A percentile compares a stretch with the other conserved stretches of the same genome.
Evolutionary conservation across 2,888 invertebrate species (phyloP).

Genomic region (Lypha dubia): DNA sequence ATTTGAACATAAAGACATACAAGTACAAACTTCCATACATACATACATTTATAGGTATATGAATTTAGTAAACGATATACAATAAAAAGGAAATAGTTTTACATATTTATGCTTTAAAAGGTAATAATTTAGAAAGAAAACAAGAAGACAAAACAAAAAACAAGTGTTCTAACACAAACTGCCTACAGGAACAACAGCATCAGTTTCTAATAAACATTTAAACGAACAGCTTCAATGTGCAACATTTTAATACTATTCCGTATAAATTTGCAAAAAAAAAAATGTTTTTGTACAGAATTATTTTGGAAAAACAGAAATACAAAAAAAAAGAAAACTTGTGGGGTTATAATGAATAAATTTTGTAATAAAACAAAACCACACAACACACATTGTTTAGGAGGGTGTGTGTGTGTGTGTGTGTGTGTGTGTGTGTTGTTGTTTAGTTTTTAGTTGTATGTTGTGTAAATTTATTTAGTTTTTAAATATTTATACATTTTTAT

Average conservation of each 20-base stretch:
- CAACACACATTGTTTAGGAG: neutral
- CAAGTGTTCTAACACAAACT: neutral
- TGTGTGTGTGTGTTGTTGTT: neutral
- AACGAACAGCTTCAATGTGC: neutral
- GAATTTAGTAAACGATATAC: neutral
- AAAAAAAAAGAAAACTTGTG: neutral
- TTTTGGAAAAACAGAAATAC: neutral
- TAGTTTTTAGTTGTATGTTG: neutral
- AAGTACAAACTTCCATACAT: no score
- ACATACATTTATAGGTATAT: neutral
- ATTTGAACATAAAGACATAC: no score
- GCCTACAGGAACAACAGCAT: neutral
- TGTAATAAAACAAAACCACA: constrained; percentile 29
- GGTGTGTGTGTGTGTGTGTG: no score
- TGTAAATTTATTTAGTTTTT: neutral
- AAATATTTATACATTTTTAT: neutral
- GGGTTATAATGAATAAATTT: constrained; percentile 22
- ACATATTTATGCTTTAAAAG: constrained; percentile 14
- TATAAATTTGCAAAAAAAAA: constrained; percentile 2
- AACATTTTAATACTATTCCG: constrained; percentile 8
- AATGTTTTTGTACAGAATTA: neutral
- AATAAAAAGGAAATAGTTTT: constrained; percentile 4
- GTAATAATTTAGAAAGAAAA: constrained; percentile 41
- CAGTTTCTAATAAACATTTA: neutral
- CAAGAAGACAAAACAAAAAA: constrained; percentile 1